These are phyloP conservation scores for Halichoeres trimaculatus DNA, from an alignment of 2,113 vertebrate genomes.

Conservation along the genomic window DNA sequence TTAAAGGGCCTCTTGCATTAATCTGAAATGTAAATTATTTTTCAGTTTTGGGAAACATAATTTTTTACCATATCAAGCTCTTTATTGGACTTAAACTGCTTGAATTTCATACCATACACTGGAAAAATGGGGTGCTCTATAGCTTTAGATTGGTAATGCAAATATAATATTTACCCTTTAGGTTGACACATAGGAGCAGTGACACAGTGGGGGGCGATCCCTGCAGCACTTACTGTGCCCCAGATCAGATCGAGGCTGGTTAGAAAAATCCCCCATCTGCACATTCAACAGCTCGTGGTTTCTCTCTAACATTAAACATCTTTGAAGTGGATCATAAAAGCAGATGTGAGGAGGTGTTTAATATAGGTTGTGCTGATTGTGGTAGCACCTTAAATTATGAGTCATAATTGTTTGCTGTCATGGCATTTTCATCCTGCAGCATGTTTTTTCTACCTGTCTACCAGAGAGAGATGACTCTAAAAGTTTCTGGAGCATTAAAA, in stretches of 20 bases:
- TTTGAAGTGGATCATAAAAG: conserved; percentile 35
- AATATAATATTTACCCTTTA: no score
- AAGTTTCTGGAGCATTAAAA: no score
- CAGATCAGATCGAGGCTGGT: conserved; percentile 1
- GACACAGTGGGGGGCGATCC: not conserved
- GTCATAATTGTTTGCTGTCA: conserved; percentile 1
- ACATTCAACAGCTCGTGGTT: conserved; percentile 16
- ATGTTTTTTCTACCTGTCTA: no score
- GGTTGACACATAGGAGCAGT: not conserved
- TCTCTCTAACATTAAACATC: conserved; percentile 27
- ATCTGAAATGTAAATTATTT: no score
- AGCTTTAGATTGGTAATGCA: no score
- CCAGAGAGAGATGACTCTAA: no score
- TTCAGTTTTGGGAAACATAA: no score
- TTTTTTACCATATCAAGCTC: no score
- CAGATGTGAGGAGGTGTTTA: not conserved
- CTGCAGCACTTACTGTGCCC: not conserved
- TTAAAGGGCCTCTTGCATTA: no score
- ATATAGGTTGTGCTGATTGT: not conserved
- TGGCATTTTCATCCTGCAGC: not conserved
- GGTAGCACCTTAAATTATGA: conserved; percentile 33
- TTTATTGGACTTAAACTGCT: no score
- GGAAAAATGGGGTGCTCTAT: no score
- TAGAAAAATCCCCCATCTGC: conserved; percentile 5
- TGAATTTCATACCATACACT: no score